Conservation (phyloP, 2,888 invertebrate species). For the Eremobia ochroleuca region DNA sequence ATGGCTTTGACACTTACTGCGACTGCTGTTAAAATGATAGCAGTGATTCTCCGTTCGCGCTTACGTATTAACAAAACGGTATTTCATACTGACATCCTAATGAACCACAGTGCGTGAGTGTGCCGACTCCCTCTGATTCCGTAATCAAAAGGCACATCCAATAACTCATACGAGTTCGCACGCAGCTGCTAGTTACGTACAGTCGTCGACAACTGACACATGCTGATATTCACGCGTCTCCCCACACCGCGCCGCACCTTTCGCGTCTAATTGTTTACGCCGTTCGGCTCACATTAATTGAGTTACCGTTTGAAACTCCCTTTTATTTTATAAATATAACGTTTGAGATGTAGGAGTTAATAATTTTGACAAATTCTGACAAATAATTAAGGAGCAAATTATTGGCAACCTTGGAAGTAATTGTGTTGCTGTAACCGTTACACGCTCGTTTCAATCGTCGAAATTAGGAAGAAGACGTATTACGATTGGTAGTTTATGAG, state of each 20-base stretch:
- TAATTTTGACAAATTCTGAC: conserved; percentile 45
- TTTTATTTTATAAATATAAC: conserved; percentile 56
- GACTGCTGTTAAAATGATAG: conserved; percentile 8
- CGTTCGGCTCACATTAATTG: conserved; percentile 65
- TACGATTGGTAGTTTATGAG: conserved; percentile 32
- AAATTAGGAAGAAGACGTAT: conserved; percentile 34
- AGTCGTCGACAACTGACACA: conserved; percentile 61
- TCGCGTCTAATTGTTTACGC: conserved; percentile 68
- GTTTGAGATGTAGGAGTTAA: conserved; percentile 37
- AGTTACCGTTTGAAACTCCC: conserved; percentile 60
- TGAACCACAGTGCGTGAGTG: conserved; percentile 52
- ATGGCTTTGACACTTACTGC: neutral
- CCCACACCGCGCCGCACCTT: conserved; percentile 15
- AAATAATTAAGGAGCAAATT: conserved; percentile 49
- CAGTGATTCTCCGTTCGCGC: conserved; percentile 4
- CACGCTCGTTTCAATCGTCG: conserved; percentile 15
- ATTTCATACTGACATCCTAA: conserved; percentile 51
- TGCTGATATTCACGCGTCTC: conserved; percentile 40
- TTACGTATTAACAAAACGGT: conserved; percentile 42
- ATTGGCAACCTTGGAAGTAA: conserved; percentile 28
- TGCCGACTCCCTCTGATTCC: conserved; percentile 58
- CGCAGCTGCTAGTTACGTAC: conserved; percentile 66
- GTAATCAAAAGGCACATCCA: conserved; percentile 68
- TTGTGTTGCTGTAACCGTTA: conserved; percentile 25
- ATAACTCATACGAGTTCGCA: conserved; percentile 62